phyloP scores from a whole-genome alignment of 2,797 vertebrate species.

The Scomberomorus guttatus region DNA sequence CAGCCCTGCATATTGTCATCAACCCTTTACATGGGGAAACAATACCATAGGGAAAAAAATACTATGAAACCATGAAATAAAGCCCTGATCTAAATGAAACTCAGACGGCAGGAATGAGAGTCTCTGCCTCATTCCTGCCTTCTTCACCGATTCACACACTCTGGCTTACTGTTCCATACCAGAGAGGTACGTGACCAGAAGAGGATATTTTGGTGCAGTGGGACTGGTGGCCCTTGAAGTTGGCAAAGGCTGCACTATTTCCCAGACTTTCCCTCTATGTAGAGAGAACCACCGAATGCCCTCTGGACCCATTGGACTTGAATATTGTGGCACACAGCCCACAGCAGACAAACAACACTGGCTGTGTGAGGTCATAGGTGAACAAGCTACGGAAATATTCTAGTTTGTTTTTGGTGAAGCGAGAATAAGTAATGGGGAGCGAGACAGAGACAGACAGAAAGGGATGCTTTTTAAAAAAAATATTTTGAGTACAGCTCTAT shows the following conservation, averaged over 20 bases:
- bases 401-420: constrained; percentile 2
- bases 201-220: constrained; percentile 72
- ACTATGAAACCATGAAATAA: neutral
- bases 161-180: constrained; percentile 49
- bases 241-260: constrained; percentile 50
- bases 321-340: constrained; percentile 34
- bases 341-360: constrained; percentile 40
- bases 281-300: constrained; percentile 53
- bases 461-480: neutral
- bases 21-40: constrained; percentile 3
- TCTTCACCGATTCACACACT: constrained; percentile 44
- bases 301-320: constrained; percentile 39
- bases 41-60: neutral
- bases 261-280: constrained; percentile 25
- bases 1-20: neutral
- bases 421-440: constrained; percentile 1
- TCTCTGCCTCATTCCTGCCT: constrained; percentile 30
- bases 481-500: constrained; percentile 7
- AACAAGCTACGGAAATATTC: constrained; percentile 33
- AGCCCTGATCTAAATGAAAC: constrained; percentile 12
- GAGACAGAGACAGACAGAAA: neutral
- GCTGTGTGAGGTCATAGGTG: constrained; percentile 38
- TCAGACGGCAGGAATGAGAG: neutral
- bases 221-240: constrained; percentile 45
- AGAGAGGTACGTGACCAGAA: constrained; percentile 70